A percentile compares a stretch with the other conserved stretches of the same genome.
These are phyloP conservation scores for Ptychadena robeensis DNA, from an alignment of 2,797 vertebrate species.

Conservation along the genomic window DNA sequence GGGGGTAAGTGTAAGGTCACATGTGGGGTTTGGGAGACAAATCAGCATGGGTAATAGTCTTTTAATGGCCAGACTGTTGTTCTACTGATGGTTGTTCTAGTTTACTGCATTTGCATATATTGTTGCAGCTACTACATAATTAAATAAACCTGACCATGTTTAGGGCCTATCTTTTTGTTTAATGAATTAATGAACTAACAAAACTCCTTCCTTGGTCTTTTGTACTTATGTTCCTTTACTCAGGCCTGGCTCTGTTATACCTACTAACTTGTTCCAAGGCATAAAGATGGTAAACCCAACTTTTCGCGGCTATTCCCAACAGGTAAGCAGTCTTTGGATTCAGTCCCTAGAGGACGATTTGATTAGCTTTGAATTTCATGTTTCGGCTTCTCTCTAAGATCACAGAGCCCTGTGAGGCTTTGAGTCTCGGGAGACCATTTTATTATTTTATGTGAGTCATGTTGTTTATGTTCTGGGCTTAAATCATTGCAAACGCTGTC, in stretches of 20 bases:
- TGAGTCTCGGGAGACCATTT: not conserved
- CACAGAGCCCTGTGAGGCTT: not conserved
- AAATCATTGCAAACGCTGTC: not conserved
- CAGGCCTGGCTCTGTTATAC: slow-evolving; percentile 94
- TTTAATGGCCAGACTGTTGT: too few relatives aligned
- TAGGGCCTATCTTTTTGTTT: not conserved
- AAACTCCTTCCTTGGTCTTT: not conserved
- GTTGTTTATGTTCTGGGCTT: not conserved
- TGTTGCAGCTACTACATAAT: not conserved
- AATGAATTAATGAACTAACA: not conserved
- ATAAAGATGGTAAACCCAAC: slow-evolving; percentile 97
- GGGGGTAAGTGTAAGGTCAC: too few relatives aligned
- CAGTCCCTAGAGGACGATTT: not conserved
- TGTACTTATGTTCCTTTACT: slow-evolving; percentile 53
- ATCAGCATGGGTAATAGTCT: not conserved
- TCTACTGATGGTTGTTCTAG: too few relatives aligned
- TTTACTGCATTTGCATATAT: not conserved
- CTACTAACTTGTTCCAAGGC: slow-evolving; percentile 97
- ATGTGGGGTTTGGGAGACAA: too few relatives aligned
- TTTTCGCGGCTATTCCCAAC: slow-evolving; percentile 96
- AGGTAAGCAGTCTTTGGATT: slow-evolving; percentile 76
- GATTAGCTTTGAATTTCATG: not conserved
- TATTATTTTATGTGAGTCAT: not conserved
- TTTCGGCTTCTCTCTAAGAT: not conserved
- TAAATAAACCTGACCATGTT: not conserved